Percentiles rank a stretch among this genome's conserved stretches.
These are phyloP conservation scores for Equus przewalskii DNA, from an alignment of 2,113 vertebrate species.

Conservation along the genomic window DNA sequence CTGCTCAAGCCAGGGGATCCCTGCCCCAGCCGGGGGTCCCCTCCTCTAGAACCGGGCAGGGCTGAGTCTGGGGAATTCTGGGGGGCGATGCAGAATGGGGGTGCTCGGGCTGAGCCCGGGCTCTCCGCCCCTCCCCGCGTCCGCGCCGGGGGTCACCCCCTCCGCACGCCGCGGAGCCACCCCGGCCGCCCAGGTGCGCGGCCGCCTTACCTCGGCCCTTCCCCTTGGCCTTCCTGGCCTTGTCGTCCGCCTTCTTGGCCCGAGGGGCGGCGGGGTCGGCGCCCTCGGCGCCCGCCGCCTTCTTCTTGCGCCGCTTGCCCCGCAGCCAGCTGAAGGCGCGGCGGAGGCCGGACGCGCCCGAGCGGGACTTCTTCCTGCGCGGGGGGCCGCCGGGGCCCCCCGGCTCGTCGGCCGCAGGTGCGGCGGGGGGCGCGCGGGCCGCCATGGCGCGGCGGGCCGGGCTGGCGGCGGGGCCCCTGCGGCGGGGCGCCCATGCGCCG, in stretches of 20 bases:
- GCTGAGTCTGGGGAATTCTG: not conserved
- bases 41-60: not conserved
- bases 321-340: slow-evolving; percentile 94
- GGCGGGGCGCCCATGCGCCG: slow-evolving; percentile 74
- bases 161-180: not conserved
- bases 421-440: slow-evolving; percentile 89
- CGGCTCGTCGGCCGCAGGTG: slow-evolving; percentile 89
- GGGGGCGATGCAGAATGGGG: not conserved
- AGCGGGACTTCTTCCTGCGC: slow-evolving; percentile 87
- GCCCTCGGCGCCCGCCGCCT: slow-evolving; percentile 73
- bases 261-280: slow-evolving; percentile 66
- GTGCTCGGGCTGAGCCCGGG: not conserved
- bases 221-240: slow-evolving; percentile 81
- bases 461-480: slow-evolving; percentile 35
- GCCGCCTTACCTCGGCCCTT: slow-evolving; percentile 76
- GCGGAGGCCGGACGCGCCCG: slow-evolving; percentile 90
- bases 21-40: slow-evolving; percentile 13
- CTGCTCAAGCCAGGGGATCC: not conserved
- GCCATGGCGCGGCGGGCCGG: slow-evolving; percentile 72
- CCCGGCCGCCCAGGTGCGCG: slow-evolving; percentile 54
- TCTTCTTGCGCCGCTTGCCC: slow-evolving; percentile 89
- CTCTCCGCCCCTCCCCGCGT: not conserved
- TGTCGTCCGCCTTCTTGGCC: slow-evolving; percentile 82
- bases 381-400: slow-evolving; percentile 76
- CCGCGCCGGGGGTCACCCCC: not conserved